Evolutionary conservation across 2,888 invertebrate genomes (phyloP).

Genomic region (Drosophila koepferae): DNA sequence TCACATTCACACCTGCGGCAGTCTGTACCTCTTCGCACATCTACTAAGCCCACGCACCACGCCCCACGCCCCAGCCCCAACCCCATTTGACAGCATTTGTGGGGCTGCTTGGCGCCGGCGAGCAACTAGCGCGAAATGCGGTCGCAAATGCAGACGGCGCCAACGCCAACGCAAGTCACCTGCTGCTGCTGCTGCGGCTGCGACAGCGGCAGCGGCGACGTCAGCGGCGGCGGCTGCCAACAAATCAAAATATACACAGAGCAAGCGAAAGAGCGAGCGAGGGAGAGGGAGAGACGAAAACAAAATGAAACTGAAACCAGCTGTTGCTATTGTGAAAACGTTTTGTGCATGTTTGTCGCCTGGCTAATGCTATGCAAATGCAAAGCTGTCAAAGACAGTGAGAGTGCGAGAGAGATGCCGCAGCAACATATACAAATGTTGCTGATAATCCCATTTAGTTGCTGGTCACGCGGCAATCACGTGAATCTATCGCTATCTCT

Average conservation of each 20-base stretch:
- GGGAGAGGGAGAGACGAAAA: neutral
- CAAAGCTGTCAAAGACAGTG: conserved; percentile 23
- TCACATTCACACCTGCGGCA: conserved; percentile 2
- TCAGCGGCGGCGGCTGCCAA: conserved; percentile 45
- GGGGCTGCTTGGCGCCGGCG: conserved; percentile 69
- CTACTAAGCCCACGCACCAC: too few species aligned
- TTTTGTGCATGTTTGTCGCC: conserved; percentile 28
- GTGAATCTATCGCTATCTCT: conserved; percentile 22
- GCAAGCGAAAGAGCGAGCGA: neutral
- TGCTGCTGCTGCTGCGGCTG: conserved; percentile 33
- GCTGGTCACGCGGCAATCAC: conserved; percentile 50
- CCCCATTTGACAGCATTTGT: conserved; percentile 35
- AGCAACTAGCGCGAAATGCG: conserved; percentile 61
- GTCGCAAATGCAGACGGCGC: conserved; percentile 44
- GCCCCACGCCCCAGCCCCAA: neutral
- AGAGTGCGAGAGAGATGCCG: neutral
- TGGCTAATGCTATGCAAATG: conserved; percentile 17
- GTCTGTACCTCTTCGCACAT: neutral
- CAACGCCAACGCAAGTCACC: conserved; percentile 48
- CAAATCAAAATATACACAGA: conserved; percentile 47
- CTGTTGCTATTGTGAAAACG: conserved; percentile 52
- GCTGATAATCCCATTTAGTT: conserved; percentile 8
- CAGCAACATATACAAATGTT: conserved; percentile 5
- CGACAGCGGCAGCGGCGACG: conserved; percentile 8
- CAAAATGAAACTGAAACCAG: conserved; percentile 49